Percentiles rank a stretch among this genome's conserved stretches.
Evolutionary conservation across 2,888 invertebrate genomes (phyloP).

Genomic region (Scaptodrosophila latifasciaeformis): DNA sequence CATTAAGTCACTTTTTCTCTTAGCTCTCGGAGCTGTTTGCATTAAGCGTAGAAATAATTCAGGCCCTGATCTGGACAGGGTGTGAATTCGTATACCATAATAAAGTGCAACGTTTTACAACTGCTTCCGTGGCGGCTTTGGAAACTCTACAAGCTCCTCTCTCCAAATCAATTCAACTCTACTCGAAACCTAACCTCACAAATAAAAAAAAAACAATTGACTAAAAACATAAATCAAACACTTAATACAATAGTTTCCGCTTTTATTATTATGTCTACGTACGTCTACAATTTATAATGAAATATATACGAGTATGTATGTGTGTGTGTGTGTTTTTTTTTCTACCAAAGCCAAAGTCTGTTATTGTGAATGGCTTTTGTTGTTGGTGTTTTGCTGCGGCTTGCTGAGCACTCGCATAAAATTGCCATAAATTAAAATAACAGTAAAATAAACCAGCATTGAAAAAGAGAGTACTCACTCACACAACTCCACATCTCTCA

Average conservation of each 20-base stretch:
- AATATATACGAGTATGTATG: no score
- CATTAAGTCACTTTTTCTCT: not conserved
- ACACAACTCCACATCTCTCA: not conserved
- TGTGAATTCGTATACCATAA: no score
- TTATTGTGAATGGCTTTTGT: not conserved
- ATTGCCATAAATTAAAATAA: constrained; percentile 68
- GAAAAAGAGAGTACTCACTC: not conserved
- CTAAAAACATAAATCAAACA: constrained; percentile 65
- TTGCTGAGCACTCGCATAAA: constrained; percentile 62
- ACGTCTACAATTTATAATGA: no score
- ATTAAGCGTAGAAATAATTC: not conserved
- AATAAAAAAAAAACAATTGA: constrained; percentile 69
- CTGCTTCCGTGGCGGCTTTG: no score
- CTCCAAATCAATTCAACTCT: no score
- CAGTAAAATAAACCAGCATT: constrained; percentile 57
- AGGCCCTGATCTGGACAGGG: no score
- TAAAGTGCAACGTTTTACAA: no score
- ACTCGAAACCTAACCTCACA: constrained; percentile 54
- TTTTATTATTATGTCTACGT: constrained; percentile 66
- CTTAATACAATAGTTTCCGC: constrained; percentile 69
- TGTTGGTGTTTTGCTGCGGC: not conserved
- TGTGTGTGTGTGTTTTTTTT: no score
- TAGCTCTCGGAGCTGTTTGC: not conserved
- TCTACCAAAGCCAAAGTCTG: constrained; percentile 3
- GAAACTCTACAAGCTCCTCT: no score